Evolutionary conservation across 2,113 vertebrate species (phyloP).

Genomic region (Sturnira hondurensis): DNA sequence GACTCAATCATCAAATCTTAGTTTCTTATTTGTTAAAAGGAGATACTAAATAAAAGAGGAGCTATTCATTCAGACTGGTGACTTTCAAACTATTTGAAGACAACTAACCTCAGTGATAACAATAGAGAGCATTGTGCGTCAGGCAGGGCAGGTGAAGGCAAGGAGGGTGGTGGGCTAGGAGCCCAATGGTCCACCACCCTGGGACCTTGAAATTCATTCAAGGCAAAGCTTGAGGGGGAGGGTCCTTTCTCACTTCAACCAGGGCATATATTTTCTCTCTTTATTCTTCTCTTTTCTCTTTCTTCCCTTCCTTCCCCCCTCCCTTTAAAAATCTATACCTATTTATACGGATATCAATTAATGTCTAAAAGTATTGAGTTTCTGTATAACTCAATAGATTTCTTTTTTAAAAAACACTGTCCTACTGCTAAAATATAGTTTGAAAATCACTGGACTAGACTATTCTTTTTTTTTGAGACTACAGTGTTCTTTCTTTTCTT

Average conservation of each 20-base stretch:
- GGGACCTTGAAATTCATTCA: too few species aligned
- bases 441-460: slow-evolving; percentile 1
- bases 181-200: too few species aligned
- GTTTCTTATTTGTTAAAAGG: slow-evolving; percentile 14
- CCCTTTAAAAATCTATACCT: neutral
- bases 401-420: slow-evolving; percentile 1
- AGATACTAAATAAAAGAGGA: neutral
- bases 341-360: neutral
- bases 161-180: too few species aligned
- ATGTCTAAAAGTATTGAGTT: neutral
- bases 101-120: neutral
- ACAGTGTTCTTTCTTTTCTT: too few species aligned
- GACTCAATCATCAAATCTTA: neutral
- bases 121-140: neutral
- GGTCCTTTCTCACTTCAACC: neutral
- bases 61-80: neutral
- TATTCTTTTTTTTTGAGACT: too few species aligned
- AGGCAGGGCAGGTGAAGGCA: neutral
- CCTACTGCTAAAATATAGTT: neutral
- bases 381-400: neutral
- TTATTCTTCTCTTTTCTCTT: neutral
- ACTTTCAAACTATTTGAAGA: neutral
- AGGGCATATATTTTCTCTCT: neutral
- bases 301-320: neutral
- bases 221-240: neutral